Evolutionary conservation across 2,797 vertebrate genomes (phyloP).

Genomic region (Myripristis jacobus): DNA sequence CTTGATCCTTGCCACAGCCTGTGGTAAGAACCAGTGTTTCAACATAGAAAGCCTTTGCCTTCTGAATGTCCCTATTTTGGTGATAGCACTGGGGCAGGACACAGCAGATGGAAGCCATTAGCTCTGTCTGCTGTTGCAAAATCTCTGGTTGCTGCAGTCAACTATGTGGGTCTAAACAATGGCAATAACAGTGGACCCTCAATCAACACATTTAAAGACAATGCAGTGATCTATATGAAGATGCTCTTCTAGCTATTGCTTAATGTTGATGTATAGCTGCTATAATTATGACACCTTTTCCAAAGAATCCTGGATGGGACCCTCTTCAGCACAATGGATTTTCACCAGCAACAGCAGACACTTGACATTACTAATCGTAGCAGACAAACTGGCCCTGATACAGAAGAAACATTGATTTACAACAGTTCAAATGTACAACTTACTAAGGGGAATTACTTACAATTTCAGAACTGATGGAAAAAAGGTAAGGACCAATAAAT

Average conservation of each 20-base stretch:
- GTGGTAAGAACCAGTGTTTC: constrained; percentile 62
- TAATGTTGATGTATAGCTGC: not conserved
- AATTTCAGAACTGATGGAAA: too few species aligned
- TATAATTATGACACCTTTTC: constrained; percentile 73
- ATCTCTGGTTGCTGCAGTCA: constrained; percentile 68
- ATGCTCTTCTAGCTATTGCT: not conserved
- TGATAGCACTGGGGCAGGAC: constrained; percentile 72
- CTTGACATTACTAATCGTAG: constrained; percentile 79
- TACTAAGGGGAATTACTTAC: not conserved
- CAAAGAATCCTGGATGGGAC: constrained; percentile 64
- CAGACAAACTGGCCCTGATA: constrained; percentile 74
- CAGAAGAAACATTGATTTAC: not conserved
- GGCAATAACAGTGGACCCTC: not conserved
- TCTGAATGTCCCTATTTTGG: constrained; percentile 43
- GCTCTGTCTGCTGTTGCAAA: constrained; percentile 68
- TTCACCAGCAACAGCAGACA: constrained; percentile 77
- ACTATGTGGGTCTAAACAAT: not conserved
- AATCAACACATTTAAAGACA: not conserved
- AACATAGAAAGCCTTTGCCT: constrained; percentile 57
- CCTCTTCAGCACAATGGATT: constrained; percentile 56
- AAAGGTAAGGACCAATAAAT: too few species aligned
- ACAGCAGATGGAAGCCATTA: constrained; percentile 63
- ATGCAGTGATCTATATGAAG: not conserved
- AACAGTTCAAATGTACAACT: not conserved
- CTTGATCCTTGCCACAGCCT: constrained; percentile 43